Base-by-base conservation (phyloP, 2,797 vertebrate genomes). In the Rachycentron canadum region DNA sequence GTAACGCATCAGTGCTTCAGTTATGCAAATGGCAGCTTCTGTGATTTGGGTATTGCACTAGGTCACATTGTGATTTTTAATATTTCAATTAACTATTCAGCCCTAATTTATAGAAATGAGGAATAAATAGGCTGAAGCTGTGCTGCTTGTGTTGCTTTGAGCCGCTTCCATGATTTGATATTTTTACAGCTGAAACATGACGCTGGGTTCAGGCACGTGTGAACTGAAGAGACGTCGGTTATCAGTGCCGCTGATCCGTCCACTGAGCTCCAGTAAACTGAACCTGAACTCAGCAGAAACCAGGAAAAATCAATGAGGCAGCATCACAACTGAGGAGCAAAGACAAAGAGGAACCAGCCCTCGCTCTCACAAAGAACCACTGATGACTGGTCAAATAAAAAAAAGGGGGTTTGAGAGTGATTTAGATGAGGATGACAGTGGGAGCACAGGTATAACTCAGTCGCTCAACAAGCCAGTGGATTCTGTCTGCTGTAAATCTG, bases 361-460 rank as follows among this genome's bases (percentile, higher is more conserved):
- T n/a, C 14, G 11, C 50, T 34, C 26, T 61, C 57, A 65, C 38
- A 63, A 69, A 62, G 36, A 72, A 45, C 47, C 52, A 86, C n/a
- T 30, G 79, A 85, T 9, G 62, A 50, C 36, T 4, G 4, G 52
- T 3, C 38, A 69, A 59, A 71, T 41, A 14, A 69, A 72, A 76
- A 62, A 59, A 43, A n/a, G n/a, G 65, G 53, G n/a, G n/a, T 55
- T 14, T 50, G 50, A 40, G 70, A 59, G 82, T 78, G 89, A 86
- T 79, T 83, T 74, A 84, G 62, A 38, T 2, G 17, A 52, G 32
- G 76, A 23, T 7, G 32, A 45, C 25, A 17, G 58, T 25, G 0
- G 13, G 25, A 26, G 14, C 12, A 5, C 11, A 45, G 57, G 61
- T 26, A 80, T 92, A 87, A 92, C 76, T 92, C 88, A 92, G 78